Evolutionary conservation across 2,797 vertebrate species (phyloP), one percentile per base, ranked within the genome.

Genomic region (Molossus molossus): DNA sequence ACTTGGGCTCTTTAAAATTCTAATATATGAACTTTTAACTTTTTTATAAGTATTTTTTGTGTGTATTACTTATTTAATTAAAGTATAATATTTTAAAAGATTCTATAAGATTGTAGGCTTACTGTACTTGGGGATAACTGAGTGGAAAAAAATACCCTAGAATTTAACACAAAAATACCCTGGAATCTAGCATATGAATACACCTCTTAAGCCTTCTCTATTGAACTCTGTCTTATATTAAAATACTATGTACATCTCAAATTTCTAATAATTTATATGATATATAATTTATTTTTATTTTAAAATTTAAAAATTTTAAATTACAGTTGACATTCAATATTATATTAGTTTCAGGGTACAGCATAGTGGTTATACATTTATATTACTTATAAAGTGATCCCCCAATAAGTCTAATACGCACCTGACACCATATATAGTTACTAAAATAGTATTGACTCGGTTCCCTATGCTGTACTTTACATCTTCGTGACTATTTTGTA

Each of bases 61-160:
- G 6, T 95, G 2, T 87, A 83, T 67, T 80, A 53, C 10, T 92
- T 94, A 33, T 67, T 90, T 94, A 79, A 80, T 69, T 88, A 75
- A 76, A 94, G 21, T 29, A 55, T 60, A n/a, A 2, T 80, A 58
- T 80, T 64, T 70, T 81, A 62, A 90, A 84, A 93, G 58, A 75
- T 62, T 50, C 77, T 83, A n/a, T 73, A 67, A 80, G 5, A 57
- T 88, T 73, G 80, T 88, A 91, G 25, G 72, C 58, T 90, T 87
- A 92, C 48, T 70, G 12, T 65, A 55, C 14, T 79, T 89, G 40
- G 6, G 4, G 62, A 76, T 70, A 94, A 69, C 37, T 1, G 1
- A 64, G 29, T 55, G 8, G 48, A 50, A 72, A 84, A 90, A 92
- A 67, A 57, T 81, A 76, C 9, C 20, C 67, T 70, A 85, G 48